Conservation (phyloP, 2,113 vertebrate species). For the Crotalus helleri region DNA sequence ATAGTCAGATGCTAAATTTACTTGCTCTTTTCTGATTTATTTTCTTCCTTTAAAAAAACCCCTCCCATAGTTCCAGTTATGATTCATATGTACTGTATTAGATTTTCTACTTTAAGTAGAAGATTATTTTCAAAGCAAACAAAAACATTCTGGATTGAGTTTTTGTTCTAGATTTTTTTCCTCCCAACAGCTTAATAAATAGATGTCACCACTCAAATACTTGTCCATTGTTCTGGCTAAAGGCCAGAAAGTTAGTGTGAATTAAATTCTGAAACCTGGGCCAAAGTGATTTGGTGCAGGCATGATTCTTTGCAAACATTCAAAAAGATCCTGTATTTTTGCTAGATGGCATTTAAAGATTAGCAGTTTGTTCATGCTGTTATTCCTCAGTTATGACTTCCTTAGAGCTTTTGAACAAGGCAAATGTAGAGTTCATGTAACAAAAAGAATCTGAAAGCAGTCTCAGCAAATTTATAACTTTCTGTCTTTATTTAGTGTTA, state of each 20-base stretch:
- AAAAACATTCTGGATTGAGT: conserved; percentile 9
- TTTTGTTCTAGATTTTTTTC: conserved; percentile 18
- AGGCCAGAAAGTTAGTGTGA: neutral
- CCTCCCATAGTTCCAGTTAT: neutral
- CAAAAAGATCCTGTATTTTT: neutral
- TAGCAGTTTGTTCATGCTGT: neutral
- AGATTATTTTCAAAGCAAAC: neutral
- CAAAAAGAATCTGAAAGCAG: neutral
- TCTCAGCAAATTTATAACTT: neutral
- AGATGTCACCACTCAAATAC: conserved; percentile 35
- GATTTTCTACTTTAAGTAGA: neutral
- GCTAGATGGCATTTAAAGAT: neutral
- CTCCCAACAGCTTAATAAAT: neutral
- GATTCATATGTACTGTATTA: neutral
- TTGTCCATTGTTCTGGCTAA: conserved; percentile 14
- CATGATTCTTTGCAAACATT: neutral
- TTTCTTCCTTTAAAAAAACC: neutral
- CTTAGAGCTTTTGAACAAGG: neutral
- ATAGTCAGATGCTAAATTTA: neutral
- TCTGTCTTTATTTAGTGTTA: neutral
- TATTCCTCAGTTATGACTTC: neutral
- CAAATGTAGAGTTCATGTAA: neutral
- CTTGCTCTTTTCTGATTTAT: neutral
- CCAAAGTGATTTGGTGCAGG: neutral
- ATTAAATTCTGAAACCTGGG: conserved; percentile 31